Percentiles rank a stretch among this genome's conserved stretches.
Conservation (phyloP, 2,888 invertebrate species). For the Pyrrhia umbra region DNA sequence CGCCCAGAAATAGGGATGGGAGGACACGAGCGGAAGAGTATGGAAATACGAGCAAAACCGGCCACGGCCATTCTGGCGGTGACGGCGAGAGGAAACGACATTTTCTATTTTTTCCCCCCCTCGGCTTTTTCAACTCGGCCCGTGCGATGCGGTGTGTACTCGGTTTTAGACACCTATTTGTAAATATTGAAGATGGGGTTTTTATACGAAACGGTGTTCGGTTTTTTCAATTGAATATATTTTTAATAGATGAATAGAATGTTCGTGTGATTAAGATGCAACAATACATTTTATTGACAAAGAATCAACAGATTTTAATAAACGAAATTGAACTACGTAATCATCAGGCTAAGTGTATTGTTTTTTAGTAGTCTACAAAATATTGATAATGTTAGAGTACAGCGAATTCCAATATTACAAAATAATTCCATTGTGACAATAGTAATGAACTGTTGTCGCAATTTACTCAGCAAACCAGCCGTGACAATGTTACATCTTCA, state of each 20-base stretch:
- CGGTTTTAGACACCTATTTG: constrained; percentile 61
- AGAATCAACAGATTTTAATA: not conserved
- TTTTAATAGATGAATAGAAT: constrained; percentile 21
- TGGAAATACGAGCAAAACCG: constrained; percentile 77
- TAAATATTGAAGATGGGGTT: constrained; percentile 52
- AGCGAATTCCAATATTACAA: too few relatives aligned
- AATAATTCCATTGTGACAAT: not conserved
- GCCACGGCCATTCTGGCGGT: constrained; percentile 84
- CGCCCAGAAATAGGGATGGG: constrained; percentile 75
- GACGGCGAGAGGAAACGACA: constrained; percentile 85
- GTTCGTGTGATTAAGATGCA: not conserved
- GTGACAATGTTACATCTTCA: constrained; percentile 8
- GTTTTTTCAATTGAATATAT: constrained; percentile 24
- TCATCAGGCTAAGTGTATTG: not conserved
- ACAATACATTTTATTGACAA: not conserved
- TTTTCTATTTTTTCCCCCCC: constrained; percentile 80
- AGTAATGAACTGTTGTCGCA: not conserved
- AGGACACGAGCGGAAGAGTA: constrained; percentile 78
- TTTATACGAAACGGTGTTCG: constrained; percentile 21
- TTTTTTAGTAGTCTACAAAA: not conserved
- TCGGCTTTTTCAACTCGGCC: constrained; percentile 53
- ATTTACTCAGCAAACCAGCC: not conserved
- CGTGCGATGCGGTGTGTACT: constrained; percentile 50
- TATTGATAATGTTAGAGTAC: too few relatives aligned
- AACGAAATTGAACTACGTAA: constrained; percentile 1